Conservation (phyloP, 2,113 vertebrate genomes). For the Lampris megalopsis region DNA sequence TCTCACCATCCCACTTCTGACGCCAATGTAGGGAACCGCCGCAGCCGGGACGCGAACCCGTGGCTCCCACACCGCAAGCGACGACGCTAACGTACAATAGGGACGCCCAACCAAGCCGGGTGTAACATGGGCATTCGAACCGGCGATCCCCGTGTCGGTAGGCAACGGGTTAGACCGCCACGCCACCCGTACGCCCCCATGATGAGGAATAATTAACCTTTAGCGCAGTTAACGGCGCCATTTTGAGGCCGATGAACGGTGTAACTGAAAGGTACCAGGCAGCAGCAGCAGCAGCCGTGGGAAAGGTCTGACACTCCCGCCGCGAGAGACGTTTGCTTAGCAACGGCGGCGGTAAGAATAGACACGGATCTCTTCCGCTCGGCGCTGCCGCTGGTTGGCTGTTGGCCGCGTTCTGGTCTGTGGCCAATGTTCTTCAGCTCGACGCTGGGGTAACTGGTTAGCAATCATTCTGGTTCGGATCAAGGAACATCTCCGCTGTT, state of each 20-base stretch:
- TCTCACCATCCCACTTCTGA: too few species aligned
- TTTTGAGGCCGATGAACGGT: background rate
- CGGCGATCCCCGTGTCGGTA: too few species aligned
- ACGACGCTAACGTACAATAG: too few species aligned
- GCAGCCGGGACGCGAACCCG: too few species aligned
- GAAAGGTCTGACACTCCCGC: background rate
- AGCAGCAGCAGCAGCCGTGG: background rate
- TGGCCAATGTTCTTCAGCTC: conserved; percentile 7
- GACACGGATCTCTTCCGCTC: conserved; percentile 26
- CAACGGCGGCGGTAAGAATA: conserved; percentile 26
- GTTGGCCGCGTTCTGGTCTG: background rate
- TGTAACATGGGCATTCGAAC: too few species aligned
- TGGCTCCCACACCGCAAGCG: too few species aligned
- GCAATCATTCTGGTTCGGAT: conserved; percentile 33
- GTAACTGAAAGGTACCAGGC: background rate
- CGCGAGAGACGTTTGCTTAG: conserved; percentile 24
- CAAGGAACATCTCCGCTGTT: background rate
- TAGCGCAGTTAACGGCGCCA: too few species aligned
- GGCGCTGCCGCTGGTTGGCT: conserved; percentile 6
- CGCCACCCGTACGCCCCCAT: too few species aligned
- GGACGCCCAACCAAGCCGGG: too few species aligned
- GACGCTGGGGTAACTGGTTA: conserved; percentile 11
- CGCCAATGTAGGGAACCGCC: too few species aligned
- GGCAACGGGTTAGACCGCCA: too few species aligned
- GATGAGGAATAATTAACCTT: too few species aligned